Percentiles rank a stretch among this genome's conserved stretches.
phyloP scores from a whole-genome alignment of 2,888 invertebrate genomes.

The Plebejus argus region DNA sequence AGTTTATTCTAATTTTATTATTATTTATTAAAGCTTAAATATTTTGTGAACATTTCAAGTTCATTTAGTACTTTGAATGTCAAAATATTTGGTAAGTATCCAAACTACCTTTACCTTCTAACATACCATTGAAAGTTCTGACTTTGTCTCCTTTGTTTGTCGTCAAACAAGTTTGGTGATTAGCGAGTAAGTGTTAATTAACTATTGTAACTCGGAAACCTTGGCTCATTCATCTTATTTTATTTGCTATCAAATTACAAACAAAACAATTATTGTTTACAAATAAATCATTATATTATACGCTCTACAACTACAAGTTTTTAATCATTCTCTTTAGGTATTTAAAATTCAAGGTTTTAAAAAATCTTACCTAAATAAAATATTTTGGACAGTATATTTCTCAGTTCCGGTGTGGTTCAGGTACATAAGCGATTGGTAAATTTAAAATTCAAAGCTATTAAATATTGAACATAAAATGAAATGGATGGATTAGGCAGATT shows the following conservation, averaged over 20 bases:
- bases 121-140: constrained; percentile 8
- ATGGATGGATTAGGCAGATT: constrained; percentile 7
- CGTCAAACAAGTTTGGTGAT: constrained; percentile 1
- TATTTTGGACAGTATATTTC: background rate
- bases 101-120: constrained; percentile 5
- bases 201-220: background rate
- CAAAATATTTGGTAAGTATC: background rate
- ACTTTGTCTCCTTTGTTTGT: background rate
- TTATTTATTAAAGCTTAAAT: no score
- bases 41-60: no score
- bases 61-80: background rate
- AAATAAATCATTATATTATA: background rate
- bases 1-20: no score
- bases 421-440: background rate
- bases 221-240: background rate
- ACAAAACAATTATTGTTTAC: background rate
- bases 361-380: background rate
- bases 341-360: no score
- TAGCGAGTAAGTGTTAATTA: background rate
- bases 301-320: background rate
- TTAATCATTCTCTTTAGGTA: background rate
- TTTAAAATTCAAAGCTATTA: constrained; percentile 9
- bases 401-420: background rate
- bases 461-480: constrained; percentile 8
- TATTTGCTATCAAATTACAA: background rate